phyloP scores from a whole-genome alignment of 23 tunicate genomes.

The Pegea sp. region DNA sequence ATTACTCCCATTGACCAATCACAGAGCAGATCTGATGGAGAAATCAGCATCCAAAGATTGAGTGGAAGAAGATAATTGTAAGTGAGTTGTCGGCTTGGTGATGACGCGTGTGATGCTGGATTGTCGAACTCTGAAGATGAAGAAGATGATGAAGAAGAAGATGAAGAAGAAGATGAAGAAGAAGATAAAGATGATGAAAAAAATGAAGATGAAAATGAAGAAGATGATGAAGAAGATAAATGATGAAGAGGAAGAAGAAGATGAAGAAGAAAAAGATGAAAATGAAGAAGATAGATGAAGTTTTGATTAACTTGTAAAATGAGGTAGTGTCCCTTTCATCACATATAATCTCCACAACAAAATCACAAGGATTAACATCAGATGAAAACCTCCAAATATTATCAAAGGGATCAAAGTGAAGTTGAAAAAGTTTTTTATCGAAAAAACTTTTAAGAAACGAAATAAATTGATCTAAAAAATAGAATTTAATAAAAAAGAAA shows the following conservation, averaged over 20 bases:
- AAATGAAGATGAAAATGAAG: slow-evolving; percentile 7
- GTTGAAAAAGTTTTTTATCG: no score
- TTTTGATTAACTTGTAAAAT: slow-evolving; percentile 30
- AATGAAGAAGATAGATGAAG: no score
- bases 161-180: neutral
- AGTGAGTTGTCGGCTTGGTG: slow-evolving; percentile 53
- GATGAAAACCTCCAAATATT: no score
- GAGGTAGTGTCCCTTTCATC: slow-evolving; percentile 49
- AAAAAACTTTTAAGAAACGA: no score
- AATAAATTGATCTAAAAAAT: no score
- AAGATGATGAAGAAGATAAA: neutral
- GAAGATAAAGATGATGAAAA: no score
- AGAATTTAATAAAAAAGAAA: no score
- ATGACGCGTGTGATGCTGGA: slow-evolving; percentile 32
- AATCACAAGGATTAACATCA: no score
- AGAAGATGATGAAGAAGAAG: slow-evolving; percentile 1
- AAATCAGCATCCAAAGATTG: slow-evolving; percentile 29
- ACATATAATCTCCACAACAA: slow-evolving; percentile 10
- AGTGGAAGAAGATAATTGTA: slow-evolving; percentile 37
- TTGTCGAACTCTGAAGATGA: slow-evolving; percentile 39
- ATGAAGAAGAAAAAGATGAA: no score
- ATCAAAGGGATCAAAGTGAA: no score
- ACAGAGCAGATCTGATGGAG: slow-evolving; percentile 46
- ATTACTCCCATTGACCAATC: slow-evolving; percentile 90
- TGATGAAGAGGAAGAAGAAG: no score